Percentiles rank a stretch among this genome's conserved stretches.
These are phyloP conservation scores for Burhinus oedicnemus DNA, from an alignment of 2,113 vertebrate species.

Conservation along the genomic window DNA sequence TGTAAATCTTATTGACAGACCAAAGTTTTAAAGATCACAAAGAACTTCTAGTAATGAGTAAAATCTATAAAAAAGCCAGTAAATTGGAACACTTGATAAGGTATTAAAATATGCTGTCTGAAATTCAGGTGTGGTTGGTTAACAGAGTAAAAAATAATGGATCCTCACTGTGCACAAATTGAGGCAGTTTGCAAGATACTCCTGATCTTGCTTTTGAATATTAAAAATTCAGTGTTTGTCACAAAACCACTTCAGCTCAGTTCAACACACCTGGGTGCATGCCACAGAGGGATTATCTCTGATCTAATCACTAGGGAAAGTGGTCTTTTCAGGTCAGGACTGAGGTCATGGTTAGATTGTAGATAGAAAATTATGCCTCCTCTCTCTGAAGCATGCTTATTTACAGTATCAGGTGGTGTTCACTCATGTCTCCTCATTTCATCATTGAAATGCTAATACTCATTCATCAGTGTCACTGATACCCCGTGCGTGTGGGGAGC, in stretches of 20 bases:
- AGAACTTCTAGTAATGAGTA: not conserved
- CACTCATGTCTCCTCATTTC: slow-evolving; percentile 42
- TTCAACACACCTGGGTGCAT: slow-evolving; percentile 54
- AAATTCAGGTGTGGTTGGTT: not conserved
- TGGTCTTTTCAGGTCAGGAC: slow-evolving; percentile 52
- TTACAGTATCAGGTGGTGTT: slow-evolving; percentile 56
- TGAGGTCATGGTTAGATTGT: slow-evolving; percentile 40
- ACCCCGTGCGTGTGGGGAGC: not conserved
- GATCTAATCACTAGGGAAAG: slow-evolving; percentile 59
- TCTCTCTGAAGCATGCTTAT: slow-evolving; percentile 37
- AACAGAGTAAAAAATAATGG: not conserved
- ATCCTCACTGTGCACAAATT: not conserved
- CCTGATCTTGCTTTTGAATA: slow-evolving; percentile 14
- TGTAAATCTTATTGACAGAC: not conserved
- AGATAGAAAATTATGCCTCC: slow-evolving; percentile 40
- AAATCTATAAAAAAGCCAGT: not conserved
- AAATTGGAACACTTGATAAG: not conserved
- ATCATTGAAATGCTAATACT: slow-evolving; percentile 61
- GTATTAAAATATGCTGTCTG: not conserved
- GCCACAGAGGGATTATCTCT: slow-evolving; percentile 48
- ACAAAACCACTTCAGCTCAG: slow-evolving; percentile 45
- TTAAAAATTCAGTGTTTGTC: slow-evolving; percentile 18
- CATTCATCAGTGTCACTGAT: slow-evolving; percentile 56
- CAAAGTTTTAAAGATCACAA: not conserved
- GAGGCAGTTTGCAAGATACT: not conserved